These are phyloP conservation scores for Pseudachorutes palmiensis DNA, from an alignment of 1,140 invertebrate species.

Conservation along the genomic window DNA sequence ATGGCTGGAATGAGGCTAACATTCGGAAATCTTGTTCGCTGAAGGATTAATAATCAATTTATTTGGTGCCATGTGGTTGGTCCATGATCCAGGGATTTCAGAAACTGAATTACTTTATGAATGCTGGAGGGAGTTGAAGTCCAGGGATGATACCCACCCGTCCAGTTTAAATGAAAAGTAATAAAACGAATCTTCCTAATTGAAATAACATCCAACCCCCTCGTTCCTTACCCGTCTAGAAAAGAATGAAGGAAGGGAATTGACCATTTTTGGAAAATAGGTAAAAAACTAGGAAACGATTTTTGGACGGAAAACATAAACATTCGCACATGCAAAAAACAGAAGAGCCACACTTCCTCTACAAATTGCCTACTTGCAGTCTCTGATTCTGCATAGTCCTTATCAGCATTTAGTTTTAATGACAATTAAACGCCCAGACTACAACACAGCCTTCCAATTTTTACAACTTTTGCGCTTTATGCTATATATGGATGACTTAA, in stretches of 20 bases:
- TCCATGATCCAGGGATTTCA: no score
- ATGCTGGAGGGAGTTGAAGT: background rate
- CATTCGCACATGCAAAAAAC: no score
- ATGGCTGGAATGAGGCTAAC: background rate
- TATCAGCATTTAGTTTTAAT: no score
- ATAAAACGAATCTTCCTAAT: background rate
- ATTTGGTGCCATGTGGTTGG: no score
- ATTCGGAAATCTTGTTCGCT: background rate
- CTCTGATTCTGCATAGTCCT: no score
- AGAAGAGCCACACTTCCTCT: no score
- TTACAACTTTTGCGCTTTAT: no score
- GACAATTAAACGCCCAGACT: no score
- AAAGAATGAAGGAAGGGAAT: background rate
- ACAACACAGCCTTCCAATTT: no score
- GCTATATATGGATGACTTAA: no score
- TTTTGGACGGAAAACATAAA: no score
- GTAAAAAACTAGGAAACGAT: background rate
- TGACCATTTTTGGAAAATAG: background rate
- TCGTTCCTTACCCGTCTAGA: background rate
- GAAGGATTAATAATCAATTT: background rate
- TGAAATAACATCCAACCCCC: background rate
- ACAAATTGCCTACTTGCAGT: no score
- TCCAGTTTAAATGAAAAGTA: background rate
- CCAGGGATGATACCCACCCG: background rate
- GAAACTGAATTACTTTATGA: background rate